Base-by-base conservation (phyloP, 2,113 vertebrate genomes). In the Dipodomys merriami region DNA sequence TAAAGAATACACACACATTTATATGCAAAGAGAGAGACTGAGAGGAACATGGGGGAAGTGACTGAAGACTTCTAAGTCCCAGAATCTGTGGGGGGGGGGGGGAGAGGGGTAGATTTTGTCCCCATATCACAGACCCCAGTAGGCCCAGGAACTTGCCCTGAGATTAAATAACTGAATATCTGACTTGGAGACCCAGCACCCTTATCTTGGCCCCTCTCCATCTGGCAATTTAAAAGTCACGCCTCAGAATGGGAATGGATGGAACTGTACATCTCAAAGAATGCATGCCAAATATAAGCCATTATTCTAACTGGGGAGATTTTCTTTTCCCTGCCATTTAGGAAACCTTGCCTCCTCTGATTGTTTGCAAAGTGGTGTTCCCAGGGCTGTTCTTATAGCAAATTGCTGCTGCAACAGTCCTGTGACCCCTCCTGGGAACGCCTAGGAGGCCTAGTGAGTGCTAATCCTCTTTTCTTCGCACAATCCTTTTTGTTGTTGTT, bases 341-440 rank as follows among this genome's bases (percentile, higher is more conserved):
- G 88, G 74, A 93, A 93, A 44, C 2, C 76, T 60, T 23, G n/a
- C 92, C 77, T 76, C 85, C 83, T 87, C 69, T 33, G 64, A 65
- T 25, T 83, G 57, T 65, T 81, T 94, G 94, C 0, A 0, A 93
- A 87, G 73, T n/a, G 81, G 46, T 68, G 25, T 93, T 83, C 88
- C 86, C 95, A 83, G 72, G 49, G 49, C n/a, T 20, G 13, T 64
- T 76, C 91, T 86, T 39, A n/a, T 79, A 86, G 85, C 79, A 72
- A 57, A 83, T 5, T 25, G 12, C 19, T 1, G 33, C 80, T 92
- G 83, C 16, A 4, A 68, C n/a, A 72, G 29, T 46, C 92, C 60
- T 60, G 44, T 6, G 53, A 60, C 65, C 80, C 22, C 0, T 35
- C 2, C 0, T 0, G 11, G 65, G 81, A n/a, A 22, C 33, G 33